Percentiles rank a stretch among this genome's conserved stretches.
Conservation (phyloP, 2,797 vertebrate species). For the Hoplostethus atlanticus region DNA sequence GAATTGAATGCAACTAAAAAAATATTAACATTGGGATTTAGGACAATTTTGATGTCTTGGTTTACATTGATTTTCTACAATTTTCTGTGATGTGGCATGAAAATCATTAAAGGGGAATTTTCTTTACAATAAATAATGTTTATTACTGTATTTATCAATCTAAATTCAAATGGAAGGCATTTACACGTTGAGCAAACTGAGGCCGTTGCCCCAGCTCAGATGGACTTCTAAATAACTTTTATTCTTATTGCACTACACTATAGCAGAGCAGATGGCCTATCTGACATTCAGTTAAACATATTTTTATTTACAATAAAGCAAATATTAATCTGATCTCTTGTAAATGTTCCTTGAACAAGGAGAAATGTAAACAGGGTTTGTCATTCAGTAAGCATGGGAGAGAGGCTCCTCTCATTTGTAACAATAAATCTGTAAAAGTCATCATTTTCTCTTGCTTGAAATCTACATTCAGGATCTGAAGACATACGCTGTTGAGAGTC, state of each 20-base stretch:
- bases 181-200: slow-evolving; percentile 47
- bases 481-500: slow-evolving; percentile 58
- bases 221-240: slow-evolving; percentile 63
- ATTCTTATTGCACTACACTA: slow-evolving; percentile 85
- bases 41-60: too few relatives aligned
- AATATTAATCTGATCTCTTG: slow-evolving; percentile 71
- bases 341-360: slow-evolving; percentile 80
- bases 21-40: too few relatives aligned
- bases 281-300: slow-evolving; percentile 84
- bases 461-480: slow-evolving; percentile 81
- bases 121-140: slow-evolving; percentile 74
- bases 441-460: slow-evolving; percentile 55
- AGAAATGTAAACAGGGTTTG: slow-evolving; percentile 89
- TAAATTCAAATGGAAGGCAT: slow-evolving; percentile 64
- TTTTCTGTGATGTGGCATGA: too few relatives aligned
- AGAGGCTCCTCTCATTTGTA: slow-evolving; percentile 58
- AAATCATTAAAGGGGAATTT: background rate
- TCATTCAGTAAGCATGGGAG: slow-evolving; percentile 77
- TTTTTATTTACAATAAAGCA: slow-evolving; percentile 89
- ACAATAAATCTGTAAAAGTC: slow-evolving; percentile 75
- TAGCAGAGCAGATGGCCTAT: slow-evolving; percentile 90
- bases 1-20: too few relatives aligned
- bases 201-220: slow-evolving; percentile 63
- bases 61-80: too few relatives aligned
- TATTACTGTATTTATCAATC: slow-evolving; percentile 70